These are phyloP conservation scores for Lissocephala sabroskyi DNA, from an alignment of 2,888 invertebrate genomes.

Conservation along the genomic window DNA sequence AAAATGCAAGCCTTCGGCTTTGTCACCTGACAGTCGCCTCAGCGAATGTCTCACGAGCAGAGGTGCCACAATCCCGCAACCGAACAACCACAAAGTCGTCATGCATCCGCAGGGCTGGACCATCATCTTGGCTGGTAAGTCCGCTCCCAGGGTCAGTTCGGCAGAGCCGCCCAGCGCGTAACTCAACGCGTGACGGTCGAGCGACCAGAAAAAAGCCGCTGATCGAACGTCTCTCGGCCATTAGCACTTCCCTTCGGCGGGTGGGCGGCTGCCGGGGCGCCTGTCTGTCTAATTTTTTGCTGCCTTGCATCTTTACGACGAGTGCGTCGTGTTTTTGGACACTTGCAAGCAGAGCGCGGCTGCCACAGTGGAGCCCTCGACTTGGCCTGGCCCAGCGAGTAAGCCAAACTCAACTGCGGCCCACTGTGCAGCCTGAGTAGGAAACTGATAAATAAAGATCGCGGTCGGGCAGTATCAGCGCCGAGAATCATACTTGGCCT, in stretches of 20 bases:
- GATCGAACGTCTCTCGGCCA: conserved; percentile 44
- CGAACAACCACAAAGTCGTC: too few species aligned
- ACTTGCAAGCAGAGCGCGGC: conserved; percentile 9
- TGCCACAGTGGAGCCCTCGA: too few species aligned
- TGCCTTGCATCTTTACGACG: conserved; percentile 61
- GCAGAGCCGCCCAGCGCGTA: conserved; percentile 35
- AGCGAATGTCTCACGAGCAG: too few species aligned
- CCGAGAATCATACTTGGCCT: conserved; percentile 61
- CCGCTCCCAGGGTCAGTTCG: conserved; percentile 28
- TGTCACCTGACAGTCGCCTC: conserved; percentile 12
- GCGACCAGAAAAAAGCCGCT: conserved; percentile 1
- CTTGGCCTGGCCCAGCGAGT: too few species aligned
- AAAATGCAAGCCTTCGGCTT: too few species aligned
- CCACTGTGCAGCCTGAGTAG: conserved; percentile 48
- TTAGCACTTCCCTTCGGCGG: conserved; percentile 54
- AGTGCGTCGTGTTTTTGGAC: conserved; percentile 50
- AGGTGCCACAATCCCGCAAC: too few species aligned
- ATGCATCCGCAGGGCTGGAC: conserved; percentile 16
- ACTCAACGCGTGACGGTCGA: conserved; percentile 51
- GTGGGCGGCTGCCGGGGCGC: conserved; percentile 2
- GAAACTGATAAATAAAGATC: conserved; percentile 62
- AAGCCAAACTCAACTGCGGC: too few species aligned
- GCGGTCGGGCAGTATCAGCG: conserved; percentile 44
- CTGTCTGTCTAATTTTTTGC: conserved; percentile 53
- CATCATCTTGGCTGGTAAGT: conserved; percentile 45